Base-by-base conservation (phyloP, 2,888 invertebrate genomes). In the Acanthosepion esculentum region DNA sequence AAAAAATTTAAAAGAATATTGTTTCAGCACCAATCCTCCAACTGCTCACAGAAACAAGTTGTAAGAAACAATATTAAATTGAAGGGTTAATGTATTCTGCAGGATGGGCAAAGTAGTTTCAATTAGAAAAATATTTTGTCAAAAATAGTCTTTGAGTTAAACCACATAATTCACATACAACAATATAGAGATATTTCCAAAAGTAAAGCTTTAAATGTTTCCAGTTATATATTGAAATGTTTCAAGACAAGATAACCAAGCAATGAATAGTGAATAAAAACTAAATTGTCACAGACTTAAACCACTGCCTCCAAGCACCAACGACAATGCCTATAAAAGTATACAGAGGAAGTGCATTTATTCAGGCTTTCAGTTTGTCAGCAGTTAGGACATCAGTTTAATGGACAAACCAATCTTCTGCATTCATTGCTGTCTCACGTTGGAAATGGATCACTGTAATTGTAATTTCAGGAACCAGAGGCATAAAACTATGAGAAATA, bases 101-200 rank as follows among this genome's bases (percentile, higher is more conserved):
- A 78, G n/a, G 78, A 78, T 78, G 78, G 78, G 78, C 78, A 78
- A 78, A 78, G 78, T 78, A 78, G 78, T 78, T 78, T 78, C 78
- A 78, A 78, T 78, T 78, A 78, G 78, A 78, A 78, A 78, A 78
- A 78, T 78, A 78, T n/a, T 78, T 78, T 78, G 78, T 78, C 78
- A 78, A 78, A 78, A 78, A 78, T 78, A 78, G n/a, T 78, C 78
- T 78, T 78, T 78, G 78, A 78, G 78, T 78, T 78, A n/a, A 78
- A 78, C 78, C n/a, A 78, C 78, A 78, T n/a, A 78, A 78, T 78
- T 78, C 78, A 78, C 59, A 23, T 59, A 59, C 78, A 64, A 64
- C 64, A 78, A 78, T 78, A 78, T 78, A 78, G 78, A 78, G 78
- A 78, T 78, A 78, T 78, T 78, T 78, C n/a, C 78, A 78, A 78